Percentiles rank a stretch among this genome's conserved stretches.
phyloP scores from a whole-genome alignment of 2,113 vertebrate species.

The Anser brachyrhynchus region DNA sequence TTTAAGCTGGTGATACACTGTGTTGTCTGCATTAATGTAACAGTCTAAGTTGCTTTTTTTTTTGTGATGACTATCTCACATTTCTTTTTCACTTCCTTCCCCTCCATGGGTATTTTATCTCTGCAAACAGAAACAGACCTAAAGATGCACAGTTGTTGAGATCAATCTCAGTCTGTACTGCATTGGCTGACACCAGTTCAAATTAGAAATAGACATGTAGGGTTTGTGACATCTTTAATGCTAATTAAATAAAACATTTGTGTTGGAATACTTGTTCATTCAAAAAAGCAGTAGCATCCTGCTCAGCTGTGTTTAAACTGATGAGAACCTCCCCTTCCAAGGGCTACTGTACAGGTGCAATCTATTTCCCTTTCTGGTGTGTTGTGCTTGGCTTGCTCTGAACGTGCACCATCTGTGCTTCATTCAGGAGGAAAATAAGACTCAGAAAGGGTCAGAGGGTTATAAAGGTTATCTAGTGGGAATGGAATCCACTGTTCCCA shows the following conservation, averaged over 20 bases:
- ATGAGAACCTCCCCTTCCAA: background rate
- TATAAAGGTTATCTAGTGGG: background rate
- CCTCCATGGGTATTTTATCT: background rate
- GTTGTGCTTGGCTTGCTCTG: background rate
- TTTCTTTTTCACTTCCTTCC: background rate
- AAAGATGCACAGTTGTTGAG: conserved; percentile 32
- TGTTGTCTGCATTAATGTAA: background rate
- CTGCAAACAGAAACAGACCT: conserved; percentile 60
- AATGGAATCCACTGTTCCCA: background rate
- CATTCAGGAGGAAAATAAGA: background rate
- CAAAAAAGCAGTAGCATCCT: background rate
- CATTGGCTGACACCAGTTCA: conserved; percentile 26
- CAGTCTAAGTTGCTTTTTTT: background rate
- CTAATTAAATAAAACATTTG: conserved; percentile 1
- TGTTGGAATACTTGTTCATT: background rate
- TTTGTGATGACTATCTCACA: background rate
- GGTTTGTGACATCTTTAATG: conserved; percentile 1
- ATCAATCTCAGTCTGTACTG: conserved; percentile 43
- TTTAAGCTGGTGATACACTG: background rate
- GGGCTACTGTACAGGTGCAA: background rate
- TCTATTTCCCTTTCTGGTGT: background rate
- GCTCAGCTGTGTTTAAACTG: background rate
- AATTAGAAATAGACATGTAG: conserved; percentile 10
- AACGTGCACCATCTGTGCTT: background rate
- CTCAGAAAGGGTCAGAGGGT: background rate